phyloP scores from a whole-genome alignment of 2,888 invertebrate genomes.

The Amaurobius ferox region DNA sequence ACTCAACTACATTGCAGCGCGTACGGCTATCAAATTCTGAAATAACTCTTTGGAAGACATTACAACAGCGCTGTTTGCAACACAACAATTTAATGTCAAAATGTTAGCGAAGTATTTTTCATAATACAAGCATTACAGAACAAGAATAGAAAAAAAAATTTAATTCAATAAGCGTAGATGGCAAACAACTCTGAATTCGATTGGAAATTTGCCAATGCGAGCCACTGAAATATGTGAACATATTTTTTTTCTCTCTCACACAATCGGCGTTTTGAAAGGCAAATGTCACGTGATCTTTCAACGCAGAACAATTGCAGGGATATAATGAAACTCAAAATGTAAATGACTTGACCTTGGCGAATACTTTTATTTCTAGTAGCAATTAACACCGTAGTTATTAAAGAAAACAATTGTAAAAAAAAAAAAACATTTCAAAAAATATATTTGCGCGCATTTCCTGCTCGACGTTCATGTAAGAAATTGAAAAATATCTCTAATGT shows the following conservation, averaged over 20 bases:
- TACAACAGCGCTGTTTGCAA: background rate
- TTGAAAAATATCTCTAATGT: no score
- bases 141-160: background rate
- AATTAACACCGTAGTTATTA: no score
- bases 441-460: no score
- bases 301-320: background rate
- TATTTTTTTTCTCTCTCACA: background rate
- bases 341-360: background rate
- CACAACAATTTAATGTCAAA: slow-evolving; percentile 5
- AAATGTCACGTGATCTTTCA: background rate
- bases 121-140: background rate
- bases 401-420: no score
- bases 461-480: no score
- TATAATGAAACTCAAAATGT: background rate
- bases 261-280: background rate
- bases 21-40: background rate
- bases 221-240: background rate
- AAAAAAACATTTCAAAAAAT: no score
- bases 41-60: background rate
- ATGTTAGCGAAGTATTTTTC: background rate
- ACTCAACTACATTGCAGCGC: background rate
- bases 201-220: background rate
- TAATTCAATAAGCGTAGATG: background rate
- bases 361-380: no score
- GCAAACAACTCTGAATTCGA: background rate